Percentiles rank a stretch among this genome's conserved stretches.
Conservation (phyloP, 1,140 invertebrate genomes). For the Formica exsecta region DNA sequence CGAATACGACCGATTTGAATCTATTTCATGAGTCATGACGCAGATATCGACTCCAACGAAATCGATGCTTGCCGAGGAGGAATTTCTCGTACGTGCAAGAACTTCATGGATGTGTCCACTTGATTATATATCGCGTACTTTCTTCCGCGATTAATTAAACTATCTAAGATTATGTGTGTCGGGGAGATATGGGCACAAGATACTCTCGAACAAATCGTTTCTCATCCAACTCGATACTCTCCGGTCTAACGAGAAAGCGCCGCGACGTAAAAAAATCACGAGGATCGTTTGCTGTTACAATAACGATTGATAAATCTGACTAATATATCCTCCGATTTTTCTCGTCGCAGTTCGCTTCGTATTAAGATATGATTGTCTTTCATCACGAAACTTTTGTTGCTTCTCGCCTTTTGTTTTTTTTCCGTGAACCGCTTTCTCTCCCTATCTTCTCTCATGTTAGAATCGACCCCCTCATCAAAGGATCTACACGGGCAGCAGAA, state of each 20-base stretch:
- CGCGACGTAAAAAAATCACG: conserved; percentile 32
- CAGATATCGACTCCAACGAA: conserved; percentile 41
- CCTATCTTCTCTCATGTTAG: conserved; percentile 21
- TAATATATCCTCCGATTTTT: conserved; percentile 18
- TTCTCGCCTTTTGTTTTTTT: conserved; percentile 49
- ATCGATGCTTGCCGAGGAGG: conserved; percentile 18
- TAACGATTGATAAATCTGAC: conserved; percentile 20
- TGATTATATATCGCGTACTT: conserved; percentile 34
- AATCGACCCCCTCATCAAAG: background rate
- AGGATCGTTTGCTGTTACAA: background rate
- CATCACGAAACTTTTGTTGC: conserved; percentile 77
- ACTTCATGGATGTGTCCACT: conserved; percentile 14
- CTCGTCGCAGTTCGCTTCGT: conserved; percentile 60
- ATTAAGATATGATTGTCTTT: conserved; percentile 82
- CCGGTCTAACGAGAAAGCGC: conserved; percentile 33
- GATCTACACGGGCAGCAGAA: conserved; percentile 72
- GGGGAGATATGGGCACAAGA: conserved; percentile 6
- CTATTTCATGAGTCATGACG: conserved; percentile 35
- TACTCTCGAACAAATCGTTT: conserved; percentile 17
- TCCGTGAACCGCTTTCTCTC: conserved; percentile 25
- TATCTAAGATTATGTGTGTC: conserved; percentile 42
- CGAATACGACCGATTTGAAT: conserved; percentile 39
- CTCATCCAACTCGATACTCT: background rate
- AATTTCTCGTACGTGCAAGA: conserved; percentile 37
- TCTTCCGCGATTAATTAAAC: conserved; percentile 48